Base-by-base conservation (phyloP, 1,140 invertebrate species). In the Aphidius gifuensis region DNA sequence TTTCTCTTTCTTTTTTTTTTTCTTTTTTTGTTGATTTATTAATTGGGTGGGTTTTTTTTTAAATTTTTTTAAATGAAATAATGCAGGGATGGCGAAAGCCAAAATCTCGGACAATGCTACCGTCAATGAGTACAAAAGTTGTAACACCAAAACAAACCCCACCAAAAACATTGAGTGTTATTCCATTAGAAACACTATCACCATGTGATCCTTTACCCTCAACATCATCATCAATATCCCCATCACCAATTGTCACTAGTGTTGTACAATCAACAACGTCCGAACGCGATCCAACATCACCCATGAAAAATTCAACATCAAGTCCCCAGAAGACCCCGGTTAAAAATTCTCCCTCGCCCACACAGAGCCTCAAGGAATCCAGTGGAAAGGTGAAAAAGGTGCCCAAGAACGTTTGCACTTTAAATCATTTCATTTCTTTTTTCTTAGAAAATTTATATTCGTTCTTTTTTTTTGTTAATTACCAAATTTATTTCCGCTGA, bases 21-120 rank as follows among this genome's bases (percentile, higher is more conserved):
- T 6, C n/a, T 55, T 42, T 55, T 55, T 43, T 42, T 63, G 44
- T 40, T 68, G 58, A 74, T 69, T 79, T 79, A 74, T 71, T 79
- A 68, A 77, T 16, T 0, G 16, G 16, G 0, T 0, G 16, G 16
- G 1, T 32, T 32, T 32, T 32, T 32, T 32, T 32, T 32, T 32
- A 0, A 32, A 32, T 32, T 32, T 32, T 32, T 32, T 32, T 32
- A 3, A 32, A 32, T 79, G 78, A 32, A 16, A 16, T 16, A 16
- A 67, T 73, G 69, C 81, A 89, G 88, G 87, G 86, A 69, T 89
- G 87, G 87, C 86, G 87, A 80, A 90, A 89, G 82, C 86, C 87
- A 72, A 89, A 89, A 79, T 87, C 86, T 70, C 84, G 87, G 76
- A 88, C 86, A 73, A 85, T 88, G 80, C 85, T 88, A 85, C 86